Base-by-base conservation (phyloP, 2,113 vertebrate species). In the Cairina moschata region DNA sequence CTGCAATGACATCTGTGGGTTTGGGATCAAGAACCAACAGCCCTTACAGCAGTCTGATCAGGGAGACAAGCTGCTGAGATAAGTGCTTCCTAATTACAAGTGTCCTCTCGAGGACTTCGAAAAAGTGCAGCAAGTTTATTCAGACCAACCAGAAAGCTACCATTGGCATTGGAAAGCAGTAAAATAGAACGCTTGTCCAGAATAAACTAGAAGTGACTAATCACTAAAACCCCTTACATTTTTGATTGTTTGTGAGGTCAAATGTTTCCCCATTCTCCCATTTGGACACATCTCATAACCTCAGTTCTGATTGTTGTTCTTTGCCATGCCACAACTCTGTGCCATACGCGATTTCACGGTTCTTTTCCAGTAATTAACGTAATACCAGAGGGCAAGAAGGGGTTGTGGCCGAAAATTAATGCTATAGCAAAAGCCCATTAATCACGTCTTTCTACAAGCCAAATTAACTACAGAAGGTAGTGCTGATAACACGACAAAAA, bases 381-480 rank as follows among this genome's bases (percentile, higher is more conserved):
- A 97, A 95, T 85, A 96, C 55, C 66, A 95, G 95, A 95, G 91
- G 91, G 76, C 86, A 63, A 73, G n/a, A 62, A 79, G 75, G 17
- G 77, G 84, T 86, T 86, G 83, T 38, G 79, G 87, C 79, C 95
- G 90, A 94, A 94, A 97, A 96, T 94, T 94, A 97, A 96, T 93
- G 83, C 81, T 95, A 77, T 34, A 80, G 59, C 54, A 84, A 91
- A 86, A 56, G 46, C 68, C 86, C 93, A 97, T 97, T 97, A 95
- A 97, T 97, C 96, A 95, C 15, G 3, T 92, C 73, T 97, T 96
- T 96, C 86, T 67, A 55, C 72, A 88, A 42, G 20, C 71, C 85
- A 97, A 94, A 93, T 96, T 95, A 96, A 96, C 85, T 87, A 68
- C 92, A 97, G 96, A 95, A 96, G 86, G 94, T 94, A 81, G 72